A percentile compares a stretch with the other conserved stretches of the same genome.
Conservation (phyloP, 2,113 vertebrate species). For the Apteryx owenii region DNA sequence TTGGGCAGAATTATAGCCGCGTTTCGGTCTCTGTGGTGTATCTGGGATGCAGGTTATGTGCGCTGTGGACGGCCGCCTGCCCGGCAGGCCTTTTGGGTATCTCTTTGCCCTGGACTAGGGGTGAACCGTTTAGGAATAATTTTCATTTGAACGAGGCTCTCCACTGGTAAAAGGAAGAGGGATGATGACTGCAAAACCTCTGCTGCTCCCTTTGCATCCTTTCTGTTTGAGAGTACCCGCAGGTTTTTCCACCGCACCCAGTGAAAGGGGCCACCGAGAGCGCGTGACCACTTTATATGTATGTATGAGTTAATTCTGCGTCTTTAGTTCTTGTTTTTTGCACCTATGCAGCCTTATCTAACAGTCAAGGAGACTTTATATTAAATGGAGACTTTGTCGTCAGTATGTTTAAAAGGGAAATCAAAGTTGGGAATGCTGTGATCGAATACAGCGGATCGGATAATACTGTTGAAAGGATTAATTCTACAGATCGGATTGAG, state of each 20-base stretch:
- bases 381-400: constrained; percentile 98
- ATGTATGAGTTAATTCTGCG: constrained; percentile 51
- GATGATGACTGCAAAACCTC: background rate
- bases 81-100: background rate
- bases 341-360: constrained; percentile 87
- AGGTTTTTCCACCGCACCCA: background rate
- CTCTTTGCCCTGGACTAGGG: background rate
- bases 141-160: background rate
- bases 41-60: no score
- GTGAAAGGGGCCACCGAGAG: constrained; percentile 5
- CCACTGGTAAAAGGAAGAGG: background rate
- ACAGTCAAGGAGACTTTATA: constrained; percentile 92
- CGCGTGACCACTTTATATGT: constrained; percentile 4
- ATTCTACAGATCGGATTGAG: constrained; percentile 94
- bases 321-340: constrained; percentile 67
- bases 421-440: constrained; percentile 90
- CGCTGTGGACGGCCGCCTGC: background rate
- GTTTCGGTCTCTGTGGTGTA: background rate
- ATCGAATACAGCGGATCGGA: constrained; percentile 98
- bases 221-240: background rate
- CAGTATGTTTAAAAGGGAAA: constrained; percentile 99
- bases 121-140: background rate
- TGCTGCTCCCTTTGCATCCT: constrained; percentile 10
- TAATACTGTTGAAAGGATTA: constrained; percentile 91
- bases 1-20: background rate